Evolutionary conservation across 2,797 vertebrate species (phyloP), one percentile per base, ranked within the genome.

Genomic region (Acipenser transmontanus): DNA sequence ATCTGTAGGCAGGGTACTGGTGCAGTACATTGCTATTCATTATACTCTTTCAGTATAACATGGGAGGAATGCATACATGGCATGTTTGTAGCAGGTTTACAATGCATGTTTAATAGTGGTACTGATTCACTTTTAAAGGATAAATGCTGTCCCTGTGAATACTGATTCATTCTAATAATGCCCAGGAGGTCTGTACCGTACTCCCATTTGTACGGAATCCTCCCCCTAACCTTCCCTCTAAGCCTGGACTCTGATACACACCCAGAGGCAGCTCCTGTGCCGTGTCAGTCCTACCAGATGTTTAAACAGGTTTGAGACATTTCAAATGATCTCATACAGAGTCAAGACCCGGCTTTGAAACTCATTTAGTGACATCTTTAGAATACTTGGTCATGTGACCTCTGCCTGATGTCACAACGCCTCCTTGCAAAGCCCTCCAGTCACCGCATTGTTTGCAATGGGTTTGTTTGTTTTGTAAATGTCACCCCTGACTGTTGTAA

Each of bases 131-230:
- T 34, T 34, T 34, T 0, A 34, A 34, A 34, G 34, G 34, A 34
- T 34, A 34, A 3, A 34, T 34, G 34, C 34, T 34, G 34, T 34
- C 34, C 34, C 34, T 34, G 34, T 34, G 34, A 34, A 34, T 34
- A 34, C 2, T 0, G 34, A 34, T 34, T 34, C 34, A 1, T 34
- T 34, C 34, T 34, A 34, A 4, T 34, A 34, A 34, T 34, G 34
- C 34, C 34, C 34, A 34, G 62, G 66, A 64, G 64, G 74, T 72
- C 74, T 72, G 77, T 72, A 76, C 66, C 75, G 66, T 70, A 66
- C 54, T 7, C 54, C 11, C 12, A 57, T 57, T 57, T 57, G 6
- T n/a, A 13, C 11, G 1, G 7, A 11, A 57, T 57, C 54, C 7
- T n/a, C 34, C 14, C 14, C 12, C 14, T 57, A 8, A 7, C 13